A percentile compares a stretch with the other conserved stretches of the same genome.
phyloP scores from a whole-genome alignment of 2,888 invertebrate species.

The Noctua comes region DNA sequence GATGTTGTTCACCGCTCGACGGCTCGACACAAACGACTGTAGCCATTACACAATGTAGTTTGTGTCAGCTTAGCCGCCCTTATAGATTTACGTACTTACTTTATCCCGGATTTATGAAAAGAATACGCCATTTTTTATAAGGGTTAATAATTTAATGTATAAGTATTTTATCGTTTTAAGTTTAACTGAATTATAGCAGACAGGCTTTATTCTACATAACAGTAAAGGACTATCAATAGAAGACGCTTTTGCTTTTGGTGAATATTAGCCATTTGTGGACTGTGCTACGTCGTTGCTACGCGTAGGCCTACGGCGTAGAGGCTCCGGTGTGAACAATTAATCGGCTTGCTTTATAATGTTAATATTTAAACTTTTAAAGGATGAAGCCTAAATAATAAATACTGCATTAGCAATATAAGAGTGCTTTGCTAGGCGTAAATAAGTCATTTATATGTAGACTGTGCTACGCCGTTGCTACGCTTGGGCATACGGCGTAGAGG shows the following conservation, averaged over 20 bases:
- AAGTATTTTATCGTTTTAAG: not conserved
- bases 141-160: not conserved
- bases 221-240: not conserved
- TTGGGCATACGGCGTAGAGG: not conserved
- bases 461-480: not conserved
- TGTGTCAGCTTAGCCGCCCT: conserved; percentile 17
- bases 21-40: conserved; percentile 24
- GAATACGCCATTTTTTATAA: not conserved
- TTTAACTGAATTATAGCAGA: not conserved
- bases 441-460: not conserved
- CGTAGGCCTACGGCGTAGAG: not conserved
- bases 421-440: not conserved
- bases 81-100: conserved; percentile 9
- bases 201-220: not conserved
- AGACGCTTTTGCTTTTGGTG: not conserved
- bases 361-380: not conserved
- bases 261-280: not conserved
- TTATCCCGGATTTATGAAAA: conserved; percentile 19
- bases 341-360: not conserved
- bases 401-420: not conserved
- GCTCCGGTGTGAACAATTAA: not conserved
- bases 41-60: conserved; percentile 30
- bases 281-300: not conserved
- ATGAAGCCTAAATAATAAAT: not conserved
- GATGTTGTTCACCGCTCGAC: conserved; percentile 31